phyloP scores from a whole-genome alignment of 2,888 invertebrate genomes.

The Limnephilus marmoratus region DNA sequence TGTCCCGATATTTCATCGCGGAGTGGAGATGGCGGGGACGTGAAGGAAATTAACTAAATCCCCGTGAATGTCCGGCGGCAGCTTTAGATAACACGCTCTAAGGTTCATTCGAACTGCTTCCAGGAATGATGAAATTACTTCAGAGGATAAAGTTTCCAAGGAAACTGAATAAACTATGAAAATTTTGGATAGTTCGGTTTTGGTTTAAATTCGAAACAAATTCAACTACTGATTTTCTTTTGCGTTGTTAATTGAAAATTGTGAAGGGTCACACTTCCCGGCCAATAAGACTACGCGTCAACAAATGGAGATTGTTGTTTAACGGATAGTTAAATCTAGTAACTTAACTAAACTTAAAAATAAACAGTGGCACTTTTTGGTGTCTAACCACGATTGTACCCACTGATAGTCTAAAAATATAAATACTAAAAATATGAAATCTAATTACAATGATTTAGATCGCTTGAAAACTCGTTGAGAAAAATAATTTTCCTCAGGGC shows the following conservation, averaged over 20 bases:
- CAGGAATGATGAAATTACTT: not conserved
- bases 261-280: not conserved
- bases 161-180: not conserved
- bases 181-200: not conserved
- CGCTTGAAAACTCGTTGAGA: too few species aligned
- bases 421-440: not conserved
- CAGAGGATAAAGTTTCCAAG: not conserved
- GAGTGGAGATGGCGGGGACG: constrained; percentile 16
- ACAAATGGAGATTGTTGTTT: not conserved
- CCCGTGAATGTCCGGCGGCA: constrained; percentile 58
- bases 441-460: too few species aligned
- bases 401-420: not conserved
- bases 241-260: not conserved
- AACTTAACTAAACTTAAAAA: not conserved
- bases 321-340: not conserved
- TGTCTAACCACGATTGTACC: not conserved
- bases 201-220: not conserved
- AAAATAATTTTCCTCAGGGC: too few species aligned
- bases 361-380: not conserved
- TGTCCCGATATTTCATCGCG: constrained; percentile 31
- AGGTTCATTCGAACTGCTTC: not conserved
- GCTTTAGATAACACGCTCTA: constrained; percentile 63
- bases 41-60: constrained; percentile 56
- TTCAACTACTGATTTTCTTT: not conserved
- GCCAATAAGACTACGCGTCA: not conserved